These are phyloP conservation scores for Drosophila prostipennis DNA, from an alignment of 2,888 invertebrate species.

Conservation along the genomic window DNA sequence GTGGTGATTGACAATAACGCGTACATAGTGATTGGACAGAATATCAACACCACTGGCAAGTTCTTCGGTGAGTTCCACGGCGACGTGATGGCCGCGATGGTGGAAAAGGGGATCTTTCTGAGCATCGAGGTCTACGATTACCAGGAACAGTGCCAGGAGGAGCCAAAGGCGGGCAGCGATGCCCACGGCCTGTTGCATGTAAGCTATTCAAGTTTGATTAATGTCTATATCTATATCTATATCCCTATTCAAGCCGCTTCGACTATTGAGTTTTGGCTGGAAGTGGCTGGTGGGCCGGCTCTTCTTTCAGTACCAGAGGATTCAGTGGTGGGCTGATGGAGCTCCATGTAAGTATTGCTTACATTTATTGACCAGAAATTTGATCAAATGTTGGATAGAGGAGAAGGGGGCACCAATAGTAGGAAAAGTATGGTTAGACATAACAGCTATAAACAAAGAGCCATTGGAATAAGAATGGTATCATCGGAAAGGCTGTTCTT, in stretches of 20 bases:
- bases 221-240: not conserved
- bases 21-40: constrained; percentile 90
- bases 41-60: constrained; percentile 88
- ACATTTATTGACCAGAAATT: too few species aligned
- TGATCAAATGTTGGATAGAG: too few species aligned
- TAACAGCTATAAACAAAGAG: too few species aligned
- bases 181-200: constrained; percentile 77
- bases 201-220: constrained; percentile 30
- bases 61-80: constrained; percentile 93
- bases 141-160: constrained; percentile 90
- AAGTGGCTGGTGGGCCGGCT: constrained; percentile 84
- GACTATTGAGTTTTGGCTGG: constrained; percentile 80
- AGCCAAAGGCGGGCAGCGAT: constrained; percentile 81
- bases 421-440: too few species aligned
- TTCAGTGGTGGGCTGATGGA: constrained; percentile 83
- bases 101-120: constrained; percentile 89
- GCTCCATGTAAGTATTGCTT: constrained; percentile 80
- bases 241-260: constrained; percentile 84
- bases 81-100: constrained; percentile 90
- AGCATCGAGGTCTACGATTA: constrained; percentile 93
- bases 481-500: too few species aligned
- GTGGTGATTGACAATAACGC: constrained; percentile 97
- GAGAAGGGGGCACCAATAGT: too few species aligned
- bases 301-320: constrained; percentile 81
- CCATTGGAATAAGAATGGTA: too few species aligned